Base-by-base conservation (phyloP, 1,140 invertebrate genomes). In the Drosophila varians region DNA sequence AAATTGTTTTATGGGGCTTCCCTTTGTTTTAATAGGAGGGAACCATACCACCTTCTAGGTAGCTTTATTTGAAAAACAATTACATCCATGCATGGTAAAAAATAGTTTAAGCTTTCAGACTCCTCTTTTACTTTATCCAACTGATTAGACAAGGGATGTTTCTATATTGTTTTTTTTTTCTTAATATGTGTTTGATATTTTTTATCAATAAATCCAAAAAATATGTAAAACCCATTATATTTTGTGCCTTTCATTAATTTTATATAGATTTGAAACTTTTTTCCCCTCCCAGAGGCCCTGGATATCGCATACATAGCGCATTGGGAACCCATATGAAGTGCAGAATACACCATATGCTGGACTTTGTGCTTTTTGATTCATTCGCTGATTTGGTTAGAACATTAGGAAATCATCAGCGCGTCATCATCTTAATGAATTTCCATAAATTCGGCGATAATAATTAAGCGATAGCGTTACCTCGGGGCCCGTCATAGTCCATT, bases 381-480 rank as follows among this genome's bases (percentile, higher is more conserved):
- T 52, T 46, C 19, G 56, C 46, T 40, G 34, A 62, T 62, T 61
- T 38, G 38, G 60, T 26, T n/a, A 28, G 55, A 25, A 68, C 68
- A 65, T 66, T 66, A 65, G 60, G 62, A 45, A 66, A 19, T 66
- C 69, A 72, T 61, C 68, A 51, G 31, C 46, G 25, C 58, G 43
- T 73, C 70, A 75, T 75, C 79, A 74, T 68, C 71, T 72, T 83
- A 78, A 83, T 84, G 71, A 71, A 84, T 83, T 84, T 83, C 70
- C 80, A 83, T 78, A 84, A 84, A 83, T 83, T 72, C 84, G 56
- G 79, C 71, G 62, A 72, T 73, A 71, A 84, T 82, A 83, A 84
- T 83, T 83, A 78, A 82, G 61, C 79, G 78, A 64, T 71, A 84
- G 54, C 75, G 70, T 66, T 71, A 69, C 69, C 53, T 57, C 42